These are phyloP conservation scores for Sardinella longiceps DNA, from an alignment of 2,797 vertebrate genomes.

Conservation along the genomic window DNA sequence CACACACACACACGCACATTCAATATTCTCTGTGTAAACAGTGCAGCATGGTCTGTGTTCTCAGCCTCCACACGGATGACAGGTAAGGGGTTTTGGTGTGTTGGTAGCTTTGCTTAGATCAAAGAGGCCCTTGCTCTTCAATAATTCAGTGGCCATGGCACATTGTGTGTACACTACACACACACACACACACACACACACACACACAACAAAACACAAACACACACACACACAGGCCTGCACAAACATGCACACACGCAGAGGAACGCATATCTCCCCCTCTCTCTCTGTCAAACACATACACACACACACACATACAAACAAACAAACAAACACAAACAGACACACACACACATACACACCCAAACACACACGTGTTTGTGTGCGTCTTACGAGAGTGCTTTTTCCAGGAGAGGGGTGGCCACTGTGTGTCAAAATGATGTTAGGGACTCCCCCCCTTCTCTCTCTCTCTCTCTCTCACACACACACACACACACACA, in stretches of 20 bases:
- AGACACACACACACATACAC: background rate
- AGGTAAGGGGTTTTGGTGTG: constrained; percentile 38
- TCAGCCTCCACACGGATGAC: background rate
- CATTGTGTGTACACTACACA: constrained; percentile 56
- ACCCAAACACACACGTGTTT: background rate
- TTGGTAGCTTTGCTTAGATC: constrained; percentile 59
- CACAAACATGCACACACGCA: background rate
- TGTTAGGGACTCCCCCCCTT: background rate
- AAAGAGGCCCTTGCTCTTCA: constrained; percentile 65
- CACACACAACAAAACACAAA: background rate
- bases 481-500: too few relatives aligned
- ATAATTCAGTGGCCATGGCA: constrained; percentile 64
- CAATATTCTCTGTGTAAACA: constrained; percentile 20
- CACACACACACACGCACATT: background rate
- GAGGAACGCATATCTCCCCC: background rate
- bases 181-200: constrained; percentile 53
- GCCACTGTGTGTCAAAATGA: background rate
- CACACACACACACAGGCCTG: background rate
- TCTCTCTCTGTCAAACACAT: background rate
- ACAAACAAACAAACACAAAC: background rate
- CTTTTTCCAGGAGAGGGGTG: background rate
- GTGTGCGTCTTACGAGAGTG: background rate
- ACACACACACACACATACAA: background rate
- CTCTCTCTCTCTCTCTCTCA: too few relatives aligned
- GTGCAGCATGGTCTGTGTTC: background rate